Conservation (phyloP, 2,888 invertebrate species). For the Nebria brevicollis region DNA sequence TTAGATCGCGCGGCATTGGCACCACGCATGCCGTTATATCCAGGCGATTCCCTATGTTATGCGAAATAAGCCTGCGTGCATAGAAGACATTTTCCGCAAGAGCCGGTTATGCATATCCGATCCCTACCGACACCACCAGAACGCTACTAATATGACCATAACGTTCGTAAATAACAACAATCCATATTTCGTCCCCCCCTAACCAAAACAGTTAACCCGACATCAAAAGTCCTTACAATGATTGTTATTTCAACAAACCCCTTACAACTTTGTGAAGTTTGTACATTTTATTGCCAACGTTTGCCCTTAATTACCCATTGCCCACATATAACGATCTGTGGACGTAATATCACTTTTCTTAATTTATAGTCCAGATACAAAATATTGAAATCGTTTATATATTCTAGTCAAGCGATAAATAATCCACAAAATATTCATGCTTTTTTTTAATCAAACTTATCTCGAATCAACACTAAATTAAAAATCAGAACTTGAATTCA, state of each 20-base stretch:
- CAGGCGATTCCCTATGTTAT: slow-evolving; percentile 9
- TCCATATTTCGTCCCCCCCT: not conserved
- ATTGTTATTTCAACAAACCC: not conserved
- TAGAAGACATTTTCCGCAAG: slow-evolving; percentile 11
- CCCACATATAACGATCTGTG: not conserved
- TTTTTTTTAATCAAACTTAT: not conserved
- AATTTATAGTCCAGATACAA: not conserved
- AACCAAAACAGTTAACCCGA: too few species aligned
- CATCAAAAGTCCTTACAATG: not conserved
- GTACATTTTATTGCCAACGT: not conserved
- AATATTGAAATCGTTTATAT: too few species aligned
- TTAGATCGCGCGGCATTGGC: slow-evolving; percentile 17
- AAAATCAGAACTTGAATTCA: not conserved
- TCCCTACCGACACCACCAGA: slow-evolving; percentile 4
- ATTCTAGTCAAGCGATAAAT: not conserved
- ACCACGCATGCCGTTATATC: slow-evolving; percentile 5
- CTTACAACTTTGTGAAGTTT: not conserved
- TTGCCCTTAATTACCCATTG: not conserved
- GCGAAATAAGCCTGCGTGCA: slow-evolving; percentile 22
- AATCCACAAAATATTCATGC: not conserved
- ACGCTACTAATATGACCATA: not conserved
- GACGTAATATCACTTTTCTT: not conserved
- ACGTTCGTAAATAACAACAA: slow-evolving; percentile 1
- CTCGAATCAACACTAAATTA: not conserved
- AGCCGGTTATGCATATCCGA: slow-evolving; percentile 6